Percentiles rank a stretch among this genome's conserved stretches.
Conservation (phyloP, 2,888 invertebrate genomes). For the Isoperla grammatica region DNA sequence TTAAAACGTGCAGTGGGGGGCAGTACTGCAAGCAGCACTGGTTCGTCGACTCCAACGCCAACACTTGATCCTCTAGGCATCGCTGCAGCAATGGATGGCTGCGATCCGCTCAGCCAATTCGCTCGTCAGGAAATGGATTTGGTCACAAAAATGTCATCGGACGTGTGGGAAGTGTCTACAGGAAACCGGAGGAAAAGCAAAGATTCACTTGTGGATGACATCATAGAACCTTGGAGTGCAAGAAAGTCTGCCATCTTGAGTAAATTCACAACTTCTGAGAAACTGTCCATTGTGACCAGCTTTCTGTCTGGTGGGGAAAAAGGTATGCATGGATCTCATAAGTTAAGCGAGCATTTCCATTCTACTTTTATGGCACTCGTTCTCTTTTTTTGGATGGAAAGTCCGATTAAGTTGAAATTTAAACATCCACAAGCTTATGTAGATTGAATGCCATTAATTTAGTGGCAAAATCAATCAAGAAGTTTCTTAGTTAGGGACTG, state of each 20-base stretch:
- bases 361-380: too few relatives aligned
- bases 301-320: conserved; percentile 77
- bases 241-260: conserved; percentile 73
- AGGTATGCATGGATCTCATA: conserved; percentile 47
- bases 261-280: conserved; percentile 91
- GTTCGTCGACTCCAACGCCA: conserved; percentile 47
- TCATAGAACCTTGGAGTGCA: conserved; percentile 70
- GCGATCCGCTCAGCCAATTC: conserved; percentile 69
- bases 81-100: conserved; percentile 56
- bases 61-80: conserved; percentile 49
- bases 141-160: conserved; percentile 53
- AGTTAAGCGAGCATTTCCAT: too few relatives aligned
- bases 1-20: conserved; percentile 45
- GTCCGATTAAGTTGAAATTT: too few relatives aligned
- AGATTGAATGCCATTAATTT: too few relatives aligned
- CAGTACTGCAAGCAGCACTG: conserved; percentile 48
- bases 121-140: conserved; percentile 58
- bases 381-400: too few relatives aligned
- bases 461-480: too few relatives aligned
- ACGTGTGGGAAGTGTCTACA: conserved; percentile 44
- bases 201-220: conserved; percentile 40
- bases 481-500: too few relatives aligned
- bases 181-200: conserved; percentile 34
- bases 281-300: conserved; percentile 84
- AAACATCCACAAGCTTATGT: too few relatives aligned